phyloP scores from a whole-genome alignment of 2,113 vertebrate species.

The Shinisaurus crocodilurus region DNA sequence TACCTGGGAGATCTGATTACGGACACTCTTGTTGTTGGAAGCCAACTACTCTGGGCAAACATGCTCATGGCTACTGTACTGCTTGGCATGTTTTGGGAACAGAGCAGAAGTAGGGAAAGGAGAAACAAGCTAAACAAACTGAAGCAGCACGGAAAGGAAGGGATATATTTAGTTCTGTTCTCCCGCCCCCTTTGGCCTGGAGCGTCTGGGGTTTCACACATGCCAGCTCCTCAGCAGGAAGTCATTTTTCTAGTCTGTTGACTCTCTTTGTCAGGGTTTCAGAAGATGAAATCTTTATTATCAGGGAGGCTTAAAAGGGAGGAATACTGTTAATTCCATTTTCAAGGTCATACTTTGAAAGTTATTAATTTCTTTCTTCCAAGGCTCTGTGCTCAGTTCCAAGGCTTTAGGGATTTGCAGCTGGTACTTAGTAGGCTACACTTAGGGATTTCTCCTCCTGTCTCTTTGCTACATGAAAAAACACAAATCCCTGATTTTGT shows the following conservation, averaged over 20 bases:
- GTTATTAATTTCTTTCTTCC: conserved; percentile 77
- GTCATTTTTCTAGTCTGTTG: conserved; percentile 65
- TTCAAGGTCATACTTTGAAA: conserved; percentile 78
- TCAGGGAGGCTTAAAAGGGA: conserved; percentile 74
- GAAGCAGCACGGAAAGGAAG: not conserved
- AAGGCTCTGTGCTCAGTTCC: conserved; percentile 66
- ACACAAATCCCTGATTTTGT: conserved; percentile 45
- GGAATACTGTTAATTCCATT: conserved; percentile 77
- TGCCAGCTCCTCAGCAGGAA: conserved; percentile 48
- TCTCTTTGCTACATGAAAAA: conserved; percentile 43
- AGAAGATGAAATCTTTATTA: conserved; percentile 78
- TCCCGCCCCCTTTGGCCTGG: not conserved
- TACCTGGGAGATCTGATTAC: not conserved
- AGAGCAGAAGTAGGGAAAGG: not conserved
- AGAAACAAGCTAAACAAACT: conserved; percentile 9
- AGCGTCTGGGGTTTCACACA: conserved; percentile 24
- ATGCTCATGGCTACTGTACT: not conserved
- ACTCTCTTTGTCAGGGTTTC: conserved; percentile 64
- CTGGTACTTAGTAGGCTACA: conserved; percentile 64
- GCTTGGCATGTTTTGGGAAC: not conserved
- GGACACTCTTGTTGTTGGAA: not conserved
- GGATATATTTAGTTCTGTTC: not conserved
- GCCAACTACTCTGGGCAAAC: not conserved
- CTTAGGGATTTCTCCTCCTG: conserved; percentile 34
- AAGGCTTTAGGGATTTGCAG: conserved; percentile 74